phyloP scores from a whole-genome alignment of 2,888 invertebrate genomes.

The Monoplex corrugatus region DNA sequence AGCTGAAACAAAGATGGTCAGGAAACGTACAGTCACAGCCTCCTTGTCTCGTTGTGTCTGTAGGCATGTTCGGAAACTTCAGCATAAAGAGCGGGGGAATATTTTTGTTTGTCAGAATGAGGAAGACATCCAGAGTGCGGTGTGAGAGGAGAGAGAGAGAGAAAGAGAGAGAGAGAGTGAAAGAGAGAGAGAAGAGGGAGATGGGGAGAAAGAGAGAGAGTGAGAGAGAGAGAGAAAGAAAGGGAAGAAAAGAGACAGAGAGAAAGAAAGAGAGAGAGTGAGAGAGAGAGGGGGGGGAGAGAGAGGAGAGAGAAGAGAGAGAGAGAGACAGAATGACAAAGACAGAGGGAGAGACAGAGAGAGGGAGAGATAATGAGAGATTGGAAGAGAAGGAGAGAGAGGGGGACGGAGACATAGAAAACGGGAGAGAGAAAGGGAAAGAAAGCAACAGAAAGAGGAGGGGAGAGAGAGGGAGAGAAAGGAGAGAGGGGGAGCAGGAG shows the following conservation, averaged over 20 bases:
- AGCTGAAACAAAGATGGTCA: too few relatives aligned
- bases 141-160: background rate
- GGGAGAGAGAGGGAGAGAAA: background rate
- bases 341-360: background rate
- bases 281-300: background rate
- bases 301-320: background rate
- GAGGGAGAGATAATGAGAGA: conserved; percentile 2
- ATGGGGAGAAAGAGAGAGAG: conserved; percentile 2
- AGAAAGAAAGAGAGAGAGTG: background rate
- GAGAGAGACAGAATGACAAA: background rate
- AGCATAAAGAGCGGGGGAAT: too few relatives aligned
- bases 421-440: background rate
- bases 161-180: background rate
- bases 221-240: background rate
- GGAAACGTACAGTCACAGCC: background rate
- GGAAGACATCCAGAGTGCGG: background rate
- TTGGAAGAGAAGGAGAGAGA: background rate
- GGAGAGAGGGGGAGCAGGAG: background rate
- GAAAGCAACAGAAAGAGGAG: background rate
- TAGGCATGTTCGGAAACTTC: too few relatives aligned
- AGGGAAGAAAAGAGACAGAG: background rate
- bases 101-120: background rate
- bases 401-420: background rate
- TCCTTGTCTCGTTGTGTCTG: too few relatives aligned
- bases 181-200: background rate